Evolutionary conservation across 2,888 invertebrate genomes (phyloP).

Genomic region (Aleiodes testaceus): DNA sequence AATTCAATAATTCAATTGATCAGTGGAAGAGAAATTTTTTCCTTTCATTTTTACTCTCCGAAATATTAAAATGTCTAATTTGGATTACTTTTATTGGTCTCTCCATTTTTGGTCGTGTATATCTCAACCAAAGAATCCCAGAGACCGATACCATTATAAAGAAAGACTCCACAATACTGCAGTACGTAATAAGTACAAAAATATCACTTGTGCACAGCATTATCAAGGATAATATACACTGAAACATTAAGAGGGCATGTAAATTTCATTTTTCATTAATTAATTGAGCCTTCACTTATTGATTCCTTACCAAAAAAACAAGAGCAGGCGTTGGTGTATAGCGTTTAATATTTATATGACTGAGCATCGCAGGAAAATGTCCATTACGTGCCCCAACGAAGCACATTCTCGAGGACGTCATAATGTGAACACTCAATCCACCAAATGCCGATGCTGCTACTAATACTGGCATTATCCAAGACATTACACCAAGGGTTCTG

Average conservation of each 20-base stretch:
- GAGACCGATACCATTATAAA: constrained; percentile 91
- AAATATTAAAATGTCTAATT: constrained; percentile 2
- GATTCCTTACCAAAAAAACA: constrained; percentile 82
- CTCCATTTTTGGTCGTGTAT: constrained; percentile 83
- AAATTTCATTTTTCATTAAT: constrained; percentile 5
- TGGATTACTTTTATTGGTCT: constrained; percentile 87
- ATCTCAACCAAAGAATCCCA: constrained; percentile 88
- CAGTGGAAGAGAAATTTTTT: not conserved
- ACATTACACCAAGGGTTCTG: constrained; percentile 81
- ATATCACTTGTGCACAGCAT: constrained; percentile 91
- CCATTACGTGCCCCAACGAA: constrained; percentile 93
- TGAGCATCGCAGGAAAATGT: constrained; percentile 87
- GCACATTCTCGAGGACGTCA: constrained; percentile 94
- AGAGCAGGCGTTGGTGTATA: constrained; percentile 88
- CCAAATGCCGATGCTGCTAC: constrained; percentile 95
- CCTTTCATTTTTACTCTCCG: not conserved
- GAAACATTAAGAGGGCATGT: constrained; percentile 60
- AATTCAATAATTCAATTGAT: constrained; percentile 17
- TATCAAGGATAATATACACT: constrained; percentile 88
- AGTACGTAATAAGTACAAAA: constrained; percentile 90
- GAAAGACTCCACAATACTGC: constrained; percentile 93
- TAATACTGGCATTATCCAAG: constrained; percentile 90
- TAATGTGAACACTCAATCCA: constrained; percentile 94
- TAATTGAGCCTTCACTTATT: constrained; percentile 13
- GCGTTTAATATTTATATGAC: constrained; percentile 84